Evolutionary conservation across 64 coral and sea anemone genomes (phyloP).

Genomic region (Porites australiensis): DNA sequence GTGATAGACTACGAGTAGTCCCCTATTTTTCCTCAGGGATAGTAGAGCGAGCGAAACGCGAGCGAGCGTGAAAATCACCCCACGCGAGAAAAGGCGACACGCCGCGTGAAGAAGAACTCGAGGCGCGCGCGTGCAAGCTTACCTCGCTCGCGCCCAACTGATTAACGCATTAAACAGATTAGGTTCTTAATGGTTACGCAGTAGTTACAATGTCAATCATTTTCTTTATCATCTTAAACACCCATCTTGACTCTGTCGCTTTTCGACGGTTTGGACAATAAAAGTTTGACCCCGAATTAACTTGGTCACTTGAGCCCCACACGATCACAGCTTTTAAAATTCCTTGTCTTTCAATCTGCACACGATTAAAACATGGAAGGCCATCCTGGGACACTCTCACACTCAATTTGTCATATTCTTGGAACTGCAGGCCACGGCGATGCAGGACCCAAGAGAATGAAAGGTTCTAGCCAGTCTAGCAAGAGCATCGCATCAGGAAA

Average conservation of each 20-base stretch:
- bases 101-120: too few species aligned
- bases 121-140: too few species aligned
- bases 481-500: not conserved
- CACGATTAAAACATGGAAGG: slow-evolving; percentile 4
- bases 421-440: not conserved
- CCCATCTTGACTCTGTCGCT: not conserved
- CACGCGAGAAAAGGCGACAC: too few species aligned
- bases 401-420: slow-evolving; percentile 22
- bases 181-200: not conserved
- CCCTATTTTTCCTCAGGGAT: too few species aligned
- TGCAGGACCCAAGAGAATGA: not conserved
- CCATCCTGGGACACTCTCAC: not conserved
- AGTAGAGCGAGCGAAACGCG: too few species aligned
- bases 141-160: too few species aligned
- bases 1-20: too few species aligned
- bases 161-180: not conserved
- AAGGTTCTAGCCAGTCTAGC: too few species aligned
- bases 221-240: slow-evolving; percentile 10
- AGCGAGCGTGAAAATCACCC: too few species aligned
- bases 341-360: not conserved
- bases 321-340: not conserved
- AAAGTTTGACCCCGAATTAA: not conserved
- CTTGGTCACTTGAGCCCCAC: not conserved
- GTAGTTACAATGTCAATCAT: slow-evolving; percentile 25
- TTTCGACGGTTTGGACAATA: not conserved